Evolutionary conservation across 1,140 invertebrate species (phyloP).

Genomic region (Teleogryllus occipitalis): DNA sequence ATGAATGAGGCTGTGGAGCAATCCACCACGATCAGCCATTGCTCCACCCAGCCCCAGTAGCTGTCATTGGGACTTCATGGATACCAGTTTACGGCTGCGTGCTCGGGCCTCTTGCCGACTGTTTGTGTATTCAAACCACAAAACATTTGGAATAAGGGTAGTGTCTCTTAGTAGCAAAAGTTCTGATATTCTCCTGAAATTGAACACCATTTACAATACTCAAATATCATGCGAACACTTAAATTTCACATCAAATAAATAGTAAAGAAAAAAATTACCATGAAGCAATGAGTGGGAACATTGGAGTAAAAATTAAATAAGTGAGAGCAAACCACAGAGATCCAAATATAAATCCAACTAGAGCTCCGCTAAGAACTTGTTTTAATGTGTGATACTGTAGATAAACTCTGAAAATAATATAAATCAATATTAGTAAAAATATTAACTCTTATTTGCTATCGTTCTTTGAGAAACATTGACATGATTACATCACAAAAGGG

Average conservation of each 20-base stretch:
- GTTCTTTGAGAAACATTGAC: no score
- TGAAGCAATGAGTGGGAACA: conserved; percentile 76
- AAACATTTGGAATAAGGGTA: conserved; percentile 83
- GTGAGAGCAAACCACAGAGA: conserved; percentile 69
- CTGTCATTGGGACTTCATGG: conserved; percentile 80
- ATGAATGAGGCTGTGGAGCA: conserved; percentile 20
- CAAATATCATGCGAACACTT: not conserved
- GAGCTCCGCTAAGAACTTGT: conserved; percentile 71
- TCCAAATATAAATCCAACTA: conserved; percentile 60
- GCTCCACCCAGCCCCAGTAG: conserved; percentile 33
- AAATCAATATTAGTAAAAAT: no score
- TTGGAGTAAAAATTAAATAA: conserved; percentile 70
- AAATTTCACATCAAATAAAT: not conserved
- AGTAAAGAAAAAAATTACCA: conserved; percentile 52
- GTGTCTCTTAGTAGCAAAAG: conserved; percentile 80
- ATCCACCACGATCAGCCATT: conserved; percentile 11
- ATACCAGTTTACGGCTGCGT: conserved; percentile 71
- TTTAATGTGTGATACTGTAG: conserved; percentile 75
- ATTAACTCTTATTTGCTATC: no score
- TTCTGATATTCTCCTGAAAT: conserved; percentile 75
- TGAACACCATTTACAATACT: conserved; percentile 6
- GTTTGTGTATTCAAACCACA: conserved; percentile 93
- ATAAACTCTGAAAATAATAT: conserved; percentile 54
- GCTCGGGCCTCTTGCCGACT: conserved; percentile 70
- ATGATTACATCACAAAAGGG: no score